A percentile compares a stretch with the other conserved stretches of the same genome.
Conservation (phyloP, 2,888 invertebrate species). For the Acanthoscelides obtectus region DNA sequence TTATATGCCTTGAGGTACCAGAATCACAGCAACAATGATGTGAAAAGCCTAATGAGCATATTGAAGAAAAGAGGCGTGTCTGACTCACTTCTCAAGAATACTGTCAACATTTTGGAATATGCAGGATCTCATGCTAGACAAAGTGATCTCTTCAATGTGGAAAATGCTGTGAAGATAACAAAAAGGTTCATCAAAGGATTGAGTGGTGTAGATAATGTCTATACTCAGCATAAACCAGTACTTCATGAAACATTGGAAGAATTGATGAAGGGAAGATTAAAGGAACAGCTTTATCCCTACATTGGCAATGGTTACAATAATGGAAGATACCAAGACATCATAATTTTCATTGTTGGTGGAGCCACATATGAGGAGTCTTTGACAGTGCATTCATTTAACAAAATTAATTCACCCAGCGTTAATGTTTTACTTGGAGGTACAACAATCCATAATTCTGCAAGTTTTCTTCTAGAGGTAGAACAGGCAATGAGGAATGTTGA, state of each 20-base stretch:
- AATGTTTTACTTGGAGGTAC: slow-evolving; percentile 88
- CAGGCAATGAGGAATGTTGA: slow-evolving; percentile 62
- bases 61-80: slow-evolving; percentile 68
- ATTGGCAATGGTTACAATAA: slow-evolving; percentile 61
- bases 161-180: slow-evolving; percentile 83
- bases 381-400: slow-evolving; percentile 75
- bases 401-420: slow-evolving; percentile 62
- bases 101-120: slow-evolving; percentile 71
- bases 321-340: slow-evolving; percentile 83
- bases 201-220: slow-evolving; percentile 97
- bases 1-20: slow-evolving; percentile 93
- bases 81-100: slow-evolving; percentile 56
- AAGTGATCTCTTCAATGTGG: slow-evolving; percentile 77
- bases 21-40: slow-evolving; percentile 79
- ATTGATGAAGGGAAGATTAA: slow-evolving; percentile 82
- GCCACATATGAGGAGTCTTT: slow-evolving; percentile 94
- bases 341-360: slow-evolving; percentile 95
- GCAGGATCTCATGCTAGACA: slow-evolving; percentile 78
- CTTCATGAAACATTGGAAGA: slow-evolving; percentile 87
- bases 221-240: slow-evolving; percentile 96
- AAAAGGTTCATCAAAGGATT: slow-evolving; percentile 85
- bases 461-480: slow-evolving; percentile 73
- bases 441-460: slow-evolving; percentile 80
- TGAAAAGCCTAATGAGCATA: slow-evolving; percentile 68
- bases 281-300: slow-evolving; percentile 80